A percentile compares a stretch with the other conserved stretches of the same genome.
Evolutionary conservation across 2,888 invertebrate species (phyloP).

Genomic region (Neoaliturus tenellus): DNA sequence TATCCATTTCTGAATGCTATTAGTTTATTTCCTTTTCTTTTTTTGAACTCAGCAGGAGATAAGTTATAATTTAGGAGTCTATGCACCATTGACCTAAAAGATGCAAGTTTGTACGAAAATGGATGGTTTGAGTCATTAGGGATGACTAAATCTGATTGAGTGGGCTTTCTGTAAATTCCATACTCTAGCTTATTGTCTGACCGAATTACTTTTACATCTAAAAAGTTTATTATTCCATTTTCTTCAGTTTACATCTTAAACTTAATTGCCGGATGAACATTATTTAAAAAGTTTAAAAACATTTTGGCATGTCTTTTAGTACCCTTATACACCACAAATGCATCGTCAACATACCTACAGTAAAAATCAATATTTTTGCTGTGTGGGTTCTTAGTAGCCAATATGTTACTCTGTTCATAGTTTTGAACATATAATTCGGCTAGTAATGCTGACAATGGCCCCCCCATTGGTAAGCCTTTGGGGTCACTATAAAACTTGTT

Average conservation of each 20-base stretch:
- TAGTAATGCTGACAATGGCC: not conserved
- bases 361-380: not conserved
- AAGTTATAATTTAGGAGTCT: not conserved
- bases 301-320: not conserved
- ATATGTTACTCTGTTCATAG: not conserved
- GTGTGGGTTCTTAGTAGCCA: not conserved
- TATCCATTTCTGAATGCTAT: slow-evolving; percentile 1
- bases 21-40: not conserved
- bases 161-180: not conserved
- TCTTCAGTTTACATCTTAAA: not conserved
- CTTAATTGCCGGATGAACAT: not conserved
- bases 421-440: not conserved
- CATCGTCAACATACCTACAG: slow-evolving; percentile 8
- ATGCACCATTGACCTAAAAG: not conserved
- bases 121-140: not conserved
- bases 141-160: not conserved
- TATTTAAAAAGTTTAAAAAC: not conserved
- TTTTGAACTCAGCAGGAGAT: not conserved
- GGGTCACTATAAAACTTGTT: not conserved
- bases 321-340: not conserved
- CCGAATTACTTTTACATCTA: not conserved
- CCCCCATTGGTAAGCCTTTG: not conserved
- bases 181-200: not conserved
- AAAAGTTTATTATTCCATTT: not conserved
- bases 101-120: not conserved